phyloP scores from a whole-genome alignment of 2,888 invertebrate species.

The Dugesia japonica region DNA sequence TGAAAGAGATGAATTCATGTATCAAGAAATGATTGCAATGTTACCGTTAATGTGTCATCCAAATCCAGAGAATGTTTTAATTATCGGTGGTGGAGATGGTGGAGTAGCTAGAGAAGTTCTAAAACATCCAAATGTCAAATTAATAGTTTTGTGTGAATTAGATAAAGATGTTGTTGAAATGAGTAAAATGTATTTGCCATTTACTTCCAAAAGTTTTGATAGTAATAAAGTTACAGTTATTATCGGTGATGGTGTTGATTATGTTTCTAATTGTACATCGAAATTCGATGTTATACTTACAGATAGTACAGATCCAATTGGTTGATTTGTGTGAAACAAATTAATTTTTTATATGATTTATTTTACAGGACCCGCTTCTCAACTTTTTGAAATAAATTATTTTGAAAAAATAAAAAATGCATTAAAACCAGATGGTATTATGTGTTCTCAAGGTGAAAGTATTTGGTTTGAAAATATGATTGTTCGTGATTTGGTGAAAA shows the following conservation, averaged over 20 bases:
- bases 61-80: conserved; percentile 65
- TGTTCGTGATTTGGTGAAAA: conserved; percentile 60
- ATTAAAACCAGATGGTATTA: conserved; percentile 66
- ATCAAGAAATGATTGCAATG: conserved; percentile 94
- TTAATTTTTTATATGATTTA: neutral
- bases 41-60: conserved; percentile 76
- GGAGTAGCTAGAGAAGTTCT: conserved; percentile 84
- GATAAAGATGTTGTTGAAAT: conserved; percentile 67
- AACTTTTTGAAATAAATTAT: conserved; percentile 64
- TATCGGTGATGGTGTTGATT: conserved; percentile 77
- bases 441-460: conserved; percentile 77
- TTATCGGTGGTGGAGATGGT: conserved; percentile 93
- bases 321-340: conserved; percentile 47
- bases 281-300: conserved; percentile 86
- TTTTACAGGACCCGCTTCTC: conserved; percentile 55
- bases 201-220: conserved; percentile 68
- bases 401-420: conserved; percentile 69
- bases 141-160: conserved; percentile 79
- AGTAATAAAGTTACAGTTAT: conserved; percentile 63
- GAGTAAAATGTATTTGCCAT: conserved; percentile 67
- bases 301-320: conserved; percentile 84
- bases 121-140: conserved; percentile 73
- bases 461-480: conserved; percentile 59
- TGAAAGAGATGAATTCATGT: conserved; percentile 82
- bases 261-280: conserved; percentile 61